phyloP scores from a whole-genome alignment of 1,140 invertebrate species.

The Pectinophora gossypiella region DNA sequence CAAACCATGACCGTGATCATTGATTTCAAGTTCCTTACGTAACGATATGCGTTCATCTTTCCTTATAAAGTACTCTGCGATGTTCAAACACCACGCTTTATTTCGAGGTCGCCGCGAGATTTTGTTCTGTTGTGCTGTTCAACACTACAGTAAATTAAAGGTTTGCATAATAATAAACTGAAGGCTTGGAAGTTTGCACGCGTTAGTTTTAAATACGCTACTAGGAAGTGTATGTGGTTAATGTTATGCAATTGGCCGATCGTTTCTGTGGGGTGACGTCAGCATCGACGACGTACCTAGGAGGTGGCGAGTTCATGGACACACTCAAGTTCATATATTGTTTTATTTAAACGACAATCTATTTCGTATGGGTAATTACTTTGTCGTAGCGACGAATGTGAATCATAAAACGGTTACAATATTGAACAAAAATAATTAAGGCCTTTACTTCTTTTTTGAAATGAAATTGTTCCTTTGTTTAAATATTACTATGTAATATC shows the following conservation, averaged over 20 bases:
- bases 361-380: too few species aligned
- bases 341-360: conserved; percentile 1
- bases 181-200: neutral
- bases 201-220: conserved; percentile 2
- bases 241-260: conserved; percentile 52
- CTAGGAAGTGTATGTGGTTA: conserved; percentile 24
- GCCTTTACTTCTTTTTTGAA: too few species aligned
- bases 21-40: conserved; percentile 42
- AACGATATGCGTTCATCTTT: conserved; percentile 35
- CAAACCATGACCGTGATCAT: conserved; percentile 43
- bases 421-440: too few species aligned
- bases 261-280: conserved; percentile 46
- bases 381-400: too few species aligned
- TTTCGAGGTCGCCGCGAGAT: too few species aligned
- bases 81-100: neutral
- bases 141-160: too few species aligned
- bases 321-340: conserved; percentile 38
- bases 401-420: too few species aligned
- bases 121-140: too few species aligned
- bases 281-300: conserved; percentile 18
- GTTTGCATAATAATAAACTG: too few species aligned
- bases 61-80: conserved; percentile 19
- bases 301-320: conserved; percentile 44
- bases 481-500: too few species aligned
- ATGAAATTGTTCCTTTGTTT: too few species aligned